A percentile compares a stretch with the other conserved stretches of the same genome.
phyloP scores from a whole-genome alignment of 1,140 invertebrate genomes.

The Holotrichia oblita region DNA sequence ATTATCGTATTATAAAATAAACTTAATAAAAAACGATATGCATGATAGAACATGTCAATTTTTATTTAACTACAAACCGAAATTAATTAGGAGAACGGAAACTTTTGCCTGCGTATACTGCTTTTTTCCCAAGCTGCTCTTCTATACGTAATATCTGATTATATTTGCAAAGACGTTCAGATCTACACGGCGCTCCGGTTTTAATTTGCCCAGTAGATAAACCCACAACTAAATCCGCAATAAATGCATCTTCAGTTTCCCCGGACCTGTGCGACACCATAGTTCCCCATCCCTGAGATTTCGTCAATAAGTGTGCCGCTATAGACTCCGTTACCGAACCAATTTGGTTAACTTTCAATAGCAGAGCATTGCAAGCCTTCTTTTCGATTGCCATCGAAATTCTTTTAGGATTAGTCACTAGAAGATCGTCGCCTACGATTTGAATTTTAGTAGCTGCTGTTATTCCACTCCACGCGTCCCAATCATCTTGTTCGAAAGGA shows the following conservation, averaged over 20 bases:
- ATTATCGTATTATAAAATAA: too few species aligned
- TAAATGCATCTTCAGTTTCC: conserved; percentile 98
- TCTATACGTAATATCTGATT: conserved; percentile 98
- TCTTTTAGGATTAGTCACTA: conserved; percentile 90
- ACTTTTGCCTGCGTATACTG: conserved; percentile 33
- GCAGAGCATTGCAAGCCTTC: conserved; percentile 96
- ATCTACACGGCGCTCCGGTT: conserved; percentile 96
- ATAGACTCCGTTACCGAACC: conserved; percentile 96
- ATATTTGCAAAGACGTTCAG: conserved; percentile 96
- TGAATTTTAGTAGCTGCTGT: conserved; percentile 85
- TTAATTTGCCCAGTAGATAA: conserved; percentile 98
- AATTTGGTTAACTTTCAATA: conserved; percentile 96
- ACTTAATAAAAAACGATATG: too few species aligned
- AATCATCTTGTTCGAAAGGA: conserved; percentile 98
- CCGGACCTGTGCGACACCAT: conserved; percentile 98
- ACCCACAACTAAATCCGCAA: conserved; percentile 96
- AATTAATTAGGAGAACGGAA: conserved; percentile 35
- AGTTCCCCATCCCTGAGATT: conserved; percentile 92
- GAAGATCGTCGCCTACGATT: conserved; percentile 97
- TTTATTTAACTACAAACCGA: background rate
- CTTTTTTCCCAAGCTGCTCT: conserved; percentile 72
- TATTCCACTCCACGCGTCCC: conserved; percentile 90
- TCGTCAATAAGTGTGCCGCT: conserved; percentile 90
- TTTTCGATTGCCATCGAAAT: conserved; percentile 96
- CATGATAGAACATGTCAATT: background rate